Conservation (phyloP, 2,888 invertebrate species). For the Coenonympha glycerion region DNA sequence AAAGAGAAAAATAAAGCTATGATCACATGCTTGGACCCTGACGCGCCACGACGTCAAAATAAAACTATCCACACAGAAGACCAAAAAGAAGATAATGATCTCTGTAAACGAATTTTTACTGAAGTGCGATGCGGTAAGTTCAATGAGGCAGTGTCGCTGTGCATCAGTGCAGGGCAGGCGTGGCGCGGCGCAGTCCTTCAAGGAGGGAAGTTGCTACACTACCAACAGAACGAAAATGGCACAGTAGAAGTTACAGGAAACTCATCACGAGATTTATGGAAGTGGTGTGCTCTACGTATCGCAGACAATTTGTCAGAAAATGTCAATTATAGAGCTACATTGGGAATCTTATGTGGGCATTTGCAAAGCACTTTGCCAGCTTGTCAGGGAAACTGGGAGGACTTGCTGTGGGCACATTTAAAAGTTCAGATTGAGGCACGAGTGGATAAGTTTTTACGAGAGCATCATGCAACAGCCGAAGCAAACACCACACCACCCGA, state of each 20-base stretch:
- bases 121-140: constrained; percentile 91
- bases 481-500: constrained; percentile 61
- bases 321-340: constrained; percentile 78
- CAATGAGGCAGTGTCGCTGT: constrained; percentile 88
- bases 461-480: constrained; percentile 64
- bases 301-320: constrained; percentile 74
- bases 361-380: constrained; percentile 84
- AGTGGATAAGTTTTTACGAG: constrained; percentile 80
- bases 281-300: constrained; percentile 81
- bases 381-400: constrained; percentile 89
- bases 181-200: constrained; percentile 94
- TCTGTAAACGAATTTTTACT: constrained; percentile 78
- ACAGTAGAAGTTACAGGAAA: constrained; percentile 85
- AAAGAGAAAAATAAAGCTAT: constrained; percentile 61
- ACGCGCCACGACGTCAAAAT: constrained; percentile 88
- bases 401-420: constrained; percentile 91
- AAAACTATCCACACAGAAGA: constrained; percentile 90
- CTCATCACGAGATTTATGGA: constrained; percentile 86
- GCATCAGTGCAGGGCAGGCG: constrained; percentile 90
- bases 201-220: constrained; percentile 92
- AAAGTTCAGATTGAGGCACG: constrained; percentile 87
- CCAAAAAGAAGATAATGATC: constrained; percentile 81
- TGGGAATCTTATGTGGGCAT: constrained; percentile 89
- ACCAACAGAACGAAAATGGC: constrained; percentile 80
- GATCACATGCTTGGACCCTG: constrained; percentile 88